Percentiles rank a stretch among this genome's conserved stretches.
phyloP scores from a whole-genome alignment of 2,113 vertebrate species.

The Rafetus swinhoei region DNA sequence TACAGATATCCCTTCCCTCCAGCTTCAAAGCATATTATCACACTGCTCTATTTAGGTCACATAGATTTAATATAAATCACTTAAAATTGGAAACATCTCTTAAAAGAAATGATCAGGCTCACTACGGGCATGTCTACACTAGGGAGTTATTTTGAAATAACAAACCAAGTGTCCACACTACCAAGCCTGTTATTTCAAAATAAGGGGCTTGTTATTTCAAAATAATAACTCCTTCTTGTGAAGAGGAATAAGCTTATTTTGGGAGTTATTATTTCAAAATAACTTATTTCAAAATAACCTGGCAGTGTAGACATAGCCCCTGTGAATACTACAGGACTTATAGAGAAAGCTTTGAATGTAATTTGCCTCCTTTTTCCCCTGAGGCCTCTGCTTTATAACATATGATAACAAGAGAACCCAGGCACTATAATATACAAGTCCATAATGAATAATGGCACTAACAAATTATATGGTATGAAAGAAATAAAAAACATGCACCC shows the following conservation, averaged over 20 bases:
- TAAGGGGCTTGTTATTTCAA: too few relatives aligned
- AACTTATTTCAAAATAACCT: too few relatives aligned
- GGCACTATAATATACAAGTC: accelerated
- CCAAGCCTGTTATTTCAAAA: too few relatives aligned
- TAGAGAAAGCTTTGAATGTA: neutral
- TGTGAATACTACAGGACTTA: neutral
- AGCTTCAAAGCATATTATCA: neutral
- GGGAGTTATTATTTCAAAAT: too few relatives aligned
- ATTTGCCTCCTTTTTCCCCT: neutral
- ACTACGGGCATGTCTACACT: too few relatives aligned
- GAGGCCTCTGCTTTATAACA: neutral
- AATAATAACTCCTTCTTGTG: too few relatives aligned
- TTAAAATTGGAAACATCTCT: neutral
- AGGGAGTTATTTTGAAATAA: too few relatives aligned
- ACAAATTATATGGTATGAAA: neutral
- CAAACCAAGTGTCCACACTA: too few relatives aligned
- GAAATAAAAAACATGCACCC: neutral
- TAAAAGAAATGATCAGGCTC: neutral
- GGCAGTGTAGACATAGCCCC: too few relatives aligned
- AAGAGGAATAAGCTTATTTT: too few relatives aligned
- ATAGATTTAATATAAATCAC: neutral
- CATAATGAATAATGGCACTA: neutral
- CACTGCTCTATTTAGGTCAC: neutral
- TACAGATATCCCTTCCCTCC: accelerated
- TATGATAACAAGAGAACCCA: neutral